These are phyloP conservation scores for Microcebus tavaratra DNA, from an alignment of 2,113 vertebrate genomes.

Conservation along the genomic window DNA sequence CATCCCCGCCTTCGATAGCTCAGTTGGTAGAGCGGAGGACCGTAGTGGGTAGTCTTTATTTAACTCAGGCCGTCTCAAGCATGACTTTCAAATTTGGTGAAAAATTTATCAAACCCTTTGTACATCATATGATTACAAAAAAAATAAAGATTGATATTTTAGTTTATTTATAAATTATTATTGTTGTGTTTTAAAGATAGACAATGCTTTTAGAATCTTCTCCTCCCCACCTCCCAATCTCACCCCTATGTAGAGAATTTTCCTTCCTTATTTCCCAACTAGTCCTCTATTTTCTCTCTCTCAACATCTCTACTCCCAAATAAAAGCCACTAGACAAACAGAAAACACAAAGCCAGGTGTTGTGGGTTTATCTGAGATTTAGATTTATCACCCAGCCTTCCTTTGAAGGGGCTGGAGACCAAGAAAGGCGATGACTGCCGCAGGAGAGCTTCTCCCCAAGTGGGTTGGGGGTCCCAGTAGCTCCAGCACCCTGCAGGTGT, in stretches of 20 bases:
- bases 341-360: neutral
- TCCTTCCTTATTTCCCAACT: neutral
- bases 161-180: neutral
- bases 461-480: neutral
- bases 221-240: neutral
- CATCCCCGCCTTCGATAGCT: too few relatives aligned
- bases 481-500: neutral
- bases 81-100: constrained; percentile 15
- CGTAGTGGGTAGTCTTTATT: neutral
- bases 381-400: neutral
- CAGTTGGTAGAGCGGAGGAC: too few relatives aligned
- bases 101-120: constrained; percentile 18
- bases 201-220: neutral
- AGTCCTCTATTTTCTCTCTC: neutral
- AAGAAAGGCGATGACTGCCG: neutral
- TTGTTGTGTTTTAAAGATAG: neutral
- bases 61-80: neutral
- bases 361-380: neutral
- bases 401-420: neutral
- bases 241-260: neutral
- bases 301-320: neutral
- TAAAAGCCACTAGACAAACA: neutral
- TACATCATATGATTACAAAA: neutral
- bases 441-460: neutral
- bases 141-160: neutral